A percentile compares a stretch with the other conserved stretches of the same genome.
phyloP scores from a whole-genome alignment of 2,888 invertebrate genomes.

The Morpho deidamia region DNA sequence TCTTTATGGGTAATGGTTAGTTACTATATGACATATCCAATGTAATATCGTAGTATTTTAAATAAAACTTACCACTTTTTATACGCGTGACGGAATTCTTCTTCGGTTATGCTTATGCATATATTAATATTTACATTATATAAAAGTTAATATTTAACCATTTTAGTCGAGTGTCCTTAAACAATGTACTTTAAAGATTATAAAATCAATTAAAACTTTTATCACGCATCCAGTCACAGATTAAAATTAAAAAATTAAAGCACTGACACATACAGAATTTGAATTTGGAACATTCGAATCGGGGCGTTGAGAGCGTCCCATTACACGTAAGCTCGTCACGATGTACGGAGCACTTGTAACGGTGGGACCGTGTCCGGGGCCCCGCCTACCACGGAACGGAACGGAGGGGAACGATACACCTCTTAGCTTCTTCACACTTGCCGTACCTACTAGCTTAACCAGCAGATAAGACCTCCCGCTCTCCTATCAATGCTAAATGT shows the following conservation, averaged over 20 bases:
- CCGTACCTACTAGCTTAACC: slow-evolving; percentile 66
- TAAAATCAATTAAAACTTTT: background rate
- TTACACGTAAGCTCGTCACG: slow-evolving; percentile 61
- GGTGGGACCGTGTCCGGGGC: slow-evolving; percentile 48
- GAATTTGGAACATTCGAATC: slow-evolving; percentile 34
- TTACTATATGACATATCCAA: too few species aligned
- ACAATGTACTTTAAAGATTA: slow-evolving; percentile 3
- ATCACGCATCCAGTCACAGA: slow-evolving; percentile 12
- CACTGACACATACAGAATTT: slow-evolving; percentile 25
- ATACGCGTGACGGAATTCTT: background rate
- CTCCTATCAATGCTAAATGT: slow-evolving; percentile 29
- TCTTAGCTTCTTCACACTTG: slow-evolving; percentile 74
- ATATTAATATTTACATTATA: background rate
- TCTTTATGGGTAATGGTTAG: too few species aligned
- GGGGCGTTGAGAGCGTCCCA: slow-evolving; percentile 23
- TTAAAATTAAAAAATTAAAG: slow-evolving; percentile 9
- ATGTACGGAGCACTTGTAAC: slow-evolving; percentile 62
- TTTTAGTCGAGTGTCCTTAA: slow-evolving; percentile 2
- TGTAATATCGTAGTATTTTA: too few species aligned
- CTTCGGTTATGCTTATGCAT: background rate
- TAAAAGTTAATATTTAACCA: background rate
- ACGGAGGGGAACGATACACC: slow-evolving; percentile 63
- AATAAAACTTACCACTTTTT: background rate
- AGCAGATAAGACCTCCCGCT: slow-evolving; percentile 38
- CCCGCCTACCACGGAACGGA: slow-evolving; percentile 62